Conservation (phyloP, 2,113 vertebrate genomes). For the Prietella phreatophila region DNA sequence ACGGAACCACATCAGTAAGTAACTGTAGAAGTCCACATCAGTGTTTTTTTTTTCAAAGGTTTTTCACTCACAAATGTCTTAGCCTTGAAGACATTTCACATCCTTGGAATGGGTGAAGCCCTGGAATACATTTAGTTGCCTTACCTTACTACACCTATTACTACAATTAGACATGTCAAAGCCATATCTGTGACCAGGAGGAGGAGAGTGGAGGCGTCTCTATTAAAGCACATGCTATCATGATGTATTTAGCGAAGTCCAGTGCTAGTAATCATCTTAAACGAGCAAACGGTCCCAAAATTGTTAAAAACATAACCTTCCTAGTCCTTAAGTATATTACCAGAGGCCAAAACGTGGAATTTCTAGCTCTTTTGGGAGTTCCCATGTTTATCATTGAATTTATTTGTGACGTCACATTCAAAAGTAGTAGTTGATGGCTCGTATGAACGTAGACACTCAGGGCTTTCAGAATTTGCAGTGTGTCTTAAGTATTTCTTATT, state of each 20-base stretch:
- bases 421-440: no score
- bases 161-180: not conserved
- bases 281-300: not conserved
- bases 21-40: not conserved
- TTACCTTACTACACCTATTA: not conserved
- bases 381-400: no score
- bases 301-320: not conserved
- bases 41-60: no score
- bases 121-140: not conserved
- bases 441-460: no score
- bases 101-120: not conserved
- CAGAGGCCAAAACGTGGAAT: no score
- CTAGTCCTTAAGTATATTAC: not conserved
- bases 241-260: no score
- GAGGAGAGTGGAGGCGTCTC: not conserved
- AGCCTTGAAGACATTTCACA: not conserved
- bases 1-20: constrained; percentile 53
- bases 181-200: not conserved
- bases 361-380: no score
- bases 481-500: no score
- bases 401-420: no score
- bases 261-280: not conserved
- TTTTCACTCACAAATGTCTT: not conserved
- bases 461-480: no score
- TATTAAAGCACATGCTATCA: not conserved